phyloP scores from a whole-genome alignment of 53 echinoderm and acorn worm species.

The Paracentrotus lividus region DNA sequence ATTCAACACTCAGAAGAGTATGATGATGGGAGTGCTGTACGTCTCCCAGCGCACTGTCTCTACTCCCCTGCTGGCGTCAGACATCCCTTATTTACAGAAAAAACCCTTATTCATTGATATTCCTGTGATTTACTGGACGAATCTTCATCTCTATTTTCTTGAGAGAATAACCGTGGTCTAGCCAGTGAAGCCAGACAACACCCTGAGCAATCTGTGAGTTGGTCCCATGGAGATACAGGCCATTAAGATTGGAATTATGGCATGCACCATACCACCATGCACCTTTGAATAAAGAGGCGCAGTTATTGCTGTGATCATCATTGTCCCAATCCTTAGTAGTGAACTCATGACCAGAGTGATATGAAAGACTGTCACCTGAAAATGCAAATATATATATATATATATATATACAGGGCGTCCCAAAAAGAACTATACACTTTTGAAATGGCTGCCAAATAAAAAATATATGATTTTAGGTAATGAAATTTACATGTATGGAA shows the following conservation, averaged over 20 bases:
- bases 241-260: not conserved
- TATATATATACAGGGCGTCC: too few relatives aligned
- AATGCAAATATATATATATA: too few relatives aligned
- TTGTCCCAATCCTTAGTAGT: not conserved
- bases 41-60: too few relatives aligned
- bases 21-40: too few relatives aligned
- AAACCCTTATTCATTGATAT: too few relatives aligned
- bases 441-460: too few relatives aligned
- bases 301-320: not conserved
- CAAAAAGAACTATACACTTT: too few relatives aligned
- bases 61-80: too few relatives aligned
- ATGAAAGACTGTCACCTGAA: not conserved
- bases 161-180: not conserved
- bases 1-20: too few relatives aligned
- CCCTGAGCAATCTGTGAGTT: not conserved
- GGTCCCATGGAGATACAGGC: not conserved
- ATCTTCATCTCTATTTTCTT: constrained; percentile 11
- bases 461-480: too few relatives aligned
- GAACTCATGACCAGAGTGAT: not conserved
- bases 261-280: not conserved
- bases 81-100: too few relatives aligned
- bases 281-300: not conserved
- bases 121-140: not conserved
- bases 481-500: too few relatives aligned
- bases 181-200: not conserved